Evolutionary conservation across 2,113 vertebrate species (phyloP).

Genomic region (human): DNA sequence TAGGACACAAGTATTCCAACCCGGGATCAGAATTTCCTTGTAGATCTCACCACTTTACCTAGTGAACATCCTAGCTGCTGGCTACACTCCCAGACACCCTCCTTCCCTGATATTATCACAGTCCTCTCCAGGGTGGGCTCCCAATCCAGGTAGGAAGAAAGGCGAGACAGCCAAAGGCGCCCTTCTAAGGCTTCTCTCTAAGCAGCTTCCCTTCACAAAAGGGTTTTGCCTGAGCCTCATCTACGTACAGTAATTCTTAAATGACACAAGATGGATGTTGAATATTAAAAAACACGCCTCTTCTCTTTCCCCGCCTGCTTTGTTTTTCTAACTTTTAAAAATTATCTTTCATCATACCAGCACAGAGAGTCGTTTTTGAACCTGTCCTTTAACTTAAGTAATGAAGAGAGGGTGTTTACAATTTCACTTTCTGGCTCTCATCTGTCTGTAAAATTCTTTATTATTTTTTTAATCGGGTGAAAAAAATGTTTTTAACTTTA

Average conservation of each 20-base stretch:
- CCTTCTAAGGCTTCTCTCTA: neutral
- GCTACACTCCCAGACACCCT: neutral
- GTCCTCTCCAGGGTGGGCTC: neutral
- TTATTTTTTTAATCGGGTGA: neutral
- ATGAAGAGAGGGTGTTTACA: neutral
- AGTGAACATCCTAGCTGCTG: neutral
- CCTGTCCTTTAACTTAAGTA: neutral
- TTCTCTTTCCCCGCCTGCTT: constrained; percentile 41
- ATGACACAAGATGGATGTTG: constrained; percentile 11
- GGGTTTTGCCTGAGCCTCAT: constrained; percentile 3
- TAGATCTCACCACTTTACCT: neutral
- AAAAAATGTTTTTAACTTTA: neutral
- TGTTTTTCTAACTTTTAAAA: constrained; percentile 50
- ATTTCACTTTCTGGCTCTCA: neutral
- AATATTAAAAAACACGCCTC: constrained; percentile 12
- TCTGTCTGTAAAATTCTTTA: neutral
- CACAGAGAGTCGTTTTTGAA: constrained; percentile 31
- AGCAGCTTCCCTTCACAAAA: neutral
- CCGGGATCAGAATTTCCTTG: constrained; percentile 13
- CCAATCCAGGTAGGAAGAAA: neutral
- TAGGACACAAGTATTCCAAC: neutral
- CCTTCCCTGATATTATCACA: neutral
- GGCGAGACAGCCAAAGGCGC: neutral
- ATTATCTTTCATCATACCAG: neutral
- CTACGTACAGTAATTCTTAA: constrained; percentile 24